Evolutionary conservation across 2,113 vertebrate genomes (phyloP).

Genomic region (Zapus hudsonius): DNA sequence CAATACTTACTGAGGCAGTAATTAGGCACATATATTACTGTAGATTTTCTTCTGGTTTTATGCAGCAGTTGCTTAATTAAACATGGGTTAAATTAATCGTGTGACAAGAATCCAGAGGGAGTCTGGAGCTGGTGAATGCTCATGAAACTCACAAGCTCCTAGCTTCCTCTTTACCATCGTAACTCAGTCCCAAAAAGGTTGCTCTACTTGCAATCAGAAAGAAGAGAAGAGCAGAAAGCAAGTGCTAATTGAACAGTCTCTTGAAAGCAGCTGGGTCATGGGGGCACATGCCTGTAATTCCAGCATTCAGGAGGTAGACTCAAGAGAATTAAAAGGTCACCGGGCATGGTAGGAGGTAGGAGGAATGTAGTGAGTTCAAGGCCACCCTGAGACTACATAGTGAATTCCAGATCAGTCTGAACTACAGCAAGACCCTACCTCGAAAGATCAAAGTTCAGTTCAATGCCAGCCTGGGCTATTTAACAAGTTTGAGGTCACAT

Average conservation of each 20-base stretch:
- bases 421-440: no score
- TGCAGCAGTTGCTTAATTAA: neutral
- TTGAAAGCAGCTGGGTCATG: no score
- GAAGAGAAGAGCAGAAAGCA: neutral
- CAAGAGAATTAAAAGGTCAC: no score
- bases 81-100: neutral
- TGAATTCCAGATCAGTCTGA: no score
- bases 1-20: neutral
- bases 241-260: neutral
- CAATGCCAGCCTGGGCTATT: no score
- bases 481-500: no score
- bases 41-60: slow-evolving; percentile 7
- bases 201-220: neutral
- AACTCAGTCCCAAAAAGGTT: neutral
- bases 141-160: neutral
- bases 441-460: no score
- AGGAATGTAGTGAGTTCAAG: no score
- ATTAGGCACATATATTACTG: neutral
- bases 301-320: no score
- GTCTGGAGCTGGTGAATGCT: neutral
- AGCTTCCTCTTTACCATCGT: neutral
- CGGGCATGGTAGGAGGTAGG: no score
- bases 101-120: neutral
- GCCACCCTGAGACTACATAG: no score
- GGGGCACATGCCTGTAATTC: no score